Conservation (phyloP, 2,888 invertebrate genomes). For the Synanthedon formicaeformis region DNA sequence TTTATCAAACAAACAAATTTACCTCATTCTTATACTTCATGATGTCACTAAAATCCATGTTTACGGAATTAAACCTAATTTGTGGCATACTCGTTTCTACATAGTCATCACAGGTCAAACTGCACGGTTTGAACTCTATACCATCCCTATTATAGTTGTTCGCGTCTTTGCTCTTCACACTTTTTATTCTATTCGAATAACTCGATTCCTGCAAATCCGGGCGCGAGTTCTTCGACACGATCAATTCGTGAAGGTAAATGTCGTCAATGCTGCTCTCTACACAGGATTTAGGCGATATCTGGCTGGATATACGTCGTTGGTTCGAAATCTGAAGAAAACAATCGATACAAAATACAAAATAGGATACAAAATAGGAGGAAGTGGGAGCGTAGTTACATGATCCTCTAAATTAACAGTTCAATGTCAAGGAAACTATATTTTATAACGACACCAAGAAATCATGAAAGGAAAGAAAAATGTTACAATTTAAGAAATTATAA, state of each 20-base stretch:
- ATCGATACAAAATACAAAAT: background rate
- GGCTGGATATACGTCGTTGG: conserved; percentile 53
- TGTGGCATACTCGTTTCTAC: conserved; percentile 34
- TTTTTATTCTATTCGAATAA: conserved; percentile 14
- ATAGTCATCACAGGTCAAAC: conserved; percentile 51
- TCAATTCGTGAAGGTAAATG: conserved; percentile 29
- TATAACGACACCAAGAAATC: conserved; percentile 4
- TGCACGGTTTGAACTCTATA: conserved; percentile 30
- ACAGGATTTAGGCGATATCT: conserved; percentile 32
- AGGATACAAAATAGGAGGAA: background rate
- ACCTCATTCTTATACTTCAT: conserved; percentile 42
- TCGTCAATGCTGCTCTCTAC: conserved; percentile 37
- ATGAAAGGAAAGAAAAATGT: no score
- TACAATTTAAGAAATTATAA: no score
- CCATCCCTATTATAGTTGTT: conserved; percentile 19
- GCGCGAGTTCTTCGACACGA: conserved; percentile 14
- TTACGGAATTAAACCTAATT: conserved; percentile 10
- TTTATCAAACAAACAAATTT: conserved; percentile 13
- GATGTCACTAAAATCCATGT: conserved; percentile 31
- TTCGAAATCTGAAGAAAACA: conserved; percentile 39
- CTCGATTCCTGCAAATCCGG: conserved; percentile 7
- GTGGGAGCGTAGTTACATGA: background rate
- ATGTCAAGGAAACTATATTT: conserved; percentile 29
- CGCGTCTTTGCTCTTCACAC: conserved; percentile 11
- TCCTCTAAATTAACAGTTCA: conserved; percentile 26